phyloP scores from a whole-genome alignment of 2,113 vertebrate species.

The Coryphaenoides rupestris region DNA sequence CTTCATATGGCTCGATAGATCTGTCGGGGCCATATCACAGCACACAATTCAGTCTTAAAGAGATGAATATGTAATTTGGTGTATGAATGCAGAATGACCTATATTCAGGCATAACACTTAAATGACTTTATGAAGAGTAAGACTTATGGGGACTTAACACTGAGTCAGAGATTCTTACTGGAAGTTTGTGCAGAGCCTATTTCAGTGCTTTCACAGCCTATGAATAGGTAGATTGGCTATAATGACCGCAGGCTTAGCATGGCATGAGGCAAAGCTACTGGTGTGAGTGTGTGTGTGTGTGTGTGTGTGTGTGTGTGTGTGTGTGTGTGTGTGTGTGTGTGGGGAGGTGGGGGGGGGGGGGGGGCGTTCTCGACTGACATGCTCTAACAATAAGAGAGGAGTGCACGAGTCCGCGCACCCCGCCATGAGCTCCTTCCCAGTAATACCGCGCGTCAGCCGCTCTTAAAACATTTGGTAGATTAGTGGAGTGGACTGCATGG shows the following conservation, averaged over 20 bases:
- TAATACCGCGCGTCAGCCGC: conserved; percentile 65
- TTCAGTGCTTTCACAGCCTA: not conserved
- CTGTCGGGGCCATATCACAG: too few relatives aligned
- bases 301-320: conserved; percentile 10
- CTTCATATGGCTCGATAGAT: too few relatives aligned
- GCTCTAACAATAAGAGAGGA: conserved; percentile 88
- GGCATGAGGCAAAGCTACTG: conserved; percentile 2
- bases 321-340: conserved; percentile 9
- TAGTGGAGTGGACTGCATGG: conserved; percentile 59
- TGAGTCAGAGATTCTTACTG: not conserved
- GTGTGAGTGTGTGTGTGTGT: conserved; percentile 7
- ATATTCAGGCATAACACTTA: too few relatives aligned
- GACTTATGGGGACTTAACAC: not conserved
- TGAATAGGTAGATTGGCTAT: not conserved
- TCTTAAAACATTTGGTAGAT: conserved; percentile 67
- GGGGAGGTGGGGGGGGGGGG: conserved; percentile 50
- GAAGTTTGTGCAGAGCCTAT: not conserved
- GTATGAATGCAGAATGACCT: too few relatives aligned
- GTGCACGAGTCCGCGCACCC: conserved; percentile 77
- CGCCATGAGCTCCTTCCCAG: conserved; percentile 62
- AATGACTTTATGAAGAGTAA: not conserved
- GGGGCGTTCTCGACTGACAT: conserved; percentile 87
- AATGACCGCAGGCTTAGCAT: conserved; percentile 1
- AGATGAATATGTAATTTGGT: too few relatives aligned
- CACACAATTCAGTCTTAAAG: too few relatives aligned